Base-by-base conservation (phyloP, 2,797 vertebrate species). In the Oryzias sinensis region DNA sequence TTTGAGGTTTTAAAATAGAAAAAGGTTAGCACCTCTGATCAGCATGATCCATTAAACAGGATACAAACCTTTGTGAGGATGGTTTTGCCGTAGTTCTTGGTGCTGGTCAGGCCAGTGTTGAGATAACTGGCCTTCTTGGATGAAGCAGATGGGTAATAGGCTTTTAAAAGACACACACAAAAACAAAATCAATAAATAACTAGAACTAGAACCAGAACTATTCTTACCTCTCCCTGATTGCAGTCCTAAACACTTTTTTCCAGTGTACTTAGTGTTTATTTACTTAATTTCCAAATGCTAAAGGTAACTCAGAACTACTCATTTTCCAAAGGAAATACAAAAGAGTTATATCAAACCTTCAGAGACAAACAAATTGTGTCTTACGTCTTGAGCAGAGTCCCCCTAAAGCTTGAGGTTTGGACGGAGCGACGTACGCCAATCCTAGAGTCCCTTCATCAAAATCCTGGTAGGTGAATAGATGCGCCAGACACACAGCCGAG, bases 81-180 rank as follows among this genome's bases (percentile, higher is more conserved):
- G 62, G 97, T 99, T 92, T 99, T 99, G 61, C 97, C 97, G 4
- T 98, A 99, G 86, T 99, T 99, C 86, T 95, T 98, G 68, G 97
- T 99, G 90, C 96, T 99, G 65, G 97, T 99, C 89, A 99, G 86
- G 56, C 97, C 97, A 45, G 97, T 99, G 89, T 99, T 99, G 68
- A 99, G 89, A 81, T 94, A 99, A 81, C 95, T 94, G 47, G 94
- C 87, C 58, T 96, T 98, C 73, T 90, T 96, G 72, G 74, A 81
- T 15, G 77, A 88, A 22, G 25, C 62, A 43, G 92, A 91, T 70
- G 93, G 95, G 65, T 86, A 93, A 77, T 98, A 99, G 22, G 95
- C 97, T 99, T 18, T 18, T 74, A 0, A 87, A 70, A 82, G 2
- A 22, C 20, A 22, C 20, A 22, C 20, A 22, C 20, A 22, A 22